phyloP scores from a whole-genome alignment of 2,888 invertebrate species.

The Cacoxenus indagator region DNA sequence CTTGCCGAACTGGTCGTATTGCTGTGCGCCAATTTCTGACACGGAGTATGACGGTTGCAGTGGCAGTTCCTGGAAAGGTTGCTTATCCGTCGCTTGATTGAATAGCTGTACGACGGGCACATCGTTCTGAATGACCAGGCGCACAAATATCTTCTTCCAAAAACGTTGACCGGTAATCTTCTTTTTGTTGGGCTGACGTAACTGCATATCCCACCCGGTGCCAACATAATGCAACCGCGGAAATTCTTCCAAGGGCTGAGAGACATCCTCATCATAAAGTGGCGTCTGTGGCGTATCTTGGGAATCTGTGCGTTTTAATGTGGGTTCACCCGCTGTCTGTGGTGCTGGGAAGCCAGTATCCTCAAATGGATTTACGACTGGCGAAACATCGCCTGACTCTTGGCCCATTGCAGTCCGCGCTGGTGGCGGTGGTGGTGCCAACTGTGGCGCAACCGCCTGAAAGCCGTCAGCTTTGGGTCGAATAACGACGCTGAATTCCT shows the following conservation, averaged over 20 bases:
- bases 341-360: slow-evolving; percentile 65
- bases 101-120: slow-evolving; percentile 88
- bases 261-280: slow-evolving; percentile 93
- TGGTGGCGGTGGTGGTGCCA: slow-evolving; percentile 79
- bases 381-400: slow-evolving; percentile 73
- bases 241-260: slow-evolving; percentile 92
- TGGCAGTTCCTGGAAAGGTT: slow-evolving; percentile 95
- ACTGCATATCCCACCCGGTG: slow-evolving; percentile 96
- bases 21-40: slow-evolving; percentile 95
- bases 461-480: slow-evolving; percentile 72
- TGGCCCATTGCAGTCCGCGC: slow-evolving; percentile 43
- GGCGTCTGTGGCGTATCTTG: slow-evolving; percentile 93
- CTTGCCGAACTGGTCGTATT: slow-evolving; percentile 99
- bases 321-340: slow-evolving; percentile 42
- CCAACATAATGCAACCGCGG: slow-evolving; percentile 83
- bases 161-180: slow-evolving; percentile 94
- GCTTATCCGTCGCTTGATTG: slow-evolving; percentile 86
- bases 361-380: slow-evolving; percentile 81
- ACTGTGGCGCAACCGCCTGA: slow-evolving; percentile 76
- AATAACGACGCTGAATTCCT: slow-evolving; percentile 86
- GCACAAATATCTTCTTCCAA: slow-evolving; percentile 97
- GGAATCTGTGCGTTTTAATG: slow-evolving; percentile 73
- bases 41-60: slow-evolving; percentile 95
- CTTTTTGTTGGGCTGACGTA: slow-evolving; percentile 96
- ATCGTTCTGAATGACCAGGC: slow-evolving; percentile 83